These are phyloP conservation scores for Chorisops tibialis DNA, from an alignment of 2,888 invertebrate species.

Conservation along the genomic window DNA sequence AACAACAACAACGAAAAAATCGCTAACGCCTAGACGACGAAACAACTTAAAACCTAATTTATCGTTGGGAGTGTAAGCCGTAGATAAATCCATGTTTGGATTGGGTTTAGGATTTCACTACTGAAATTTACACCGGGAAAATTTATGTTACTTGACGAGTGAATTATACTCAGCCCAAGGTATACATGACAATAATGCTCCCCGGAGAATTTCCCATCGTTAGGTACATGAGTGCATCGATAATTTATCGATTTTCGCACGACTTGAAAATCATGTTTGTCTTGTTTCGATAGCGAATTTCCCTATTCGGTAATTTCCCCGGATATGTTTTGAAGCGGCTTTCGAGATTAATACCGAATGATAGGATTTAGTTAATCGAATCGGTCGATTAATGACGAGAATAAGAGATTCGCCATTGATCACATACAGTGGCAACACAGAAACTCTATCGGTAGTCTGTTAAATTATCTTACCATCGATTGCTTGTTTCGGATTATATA, in stretches of 20 bases:
- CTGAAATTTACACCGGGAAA: slow-evolving; percentile 36
- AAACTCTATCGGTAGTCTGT: too few species aligned
- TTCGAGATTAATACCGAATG: too few species aligned
- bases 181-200: slow-evolving; percentile 22
- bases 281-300: slow-evolving; percentile 5
- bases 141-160: slow-evolving; percentile 37
- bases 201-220: too few species aligned
- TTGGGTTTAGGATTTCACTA: slow-evolving; percentile 36
- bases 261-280: slow-evolving; percentile 23
- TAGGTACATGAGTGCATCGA: slow-evolving; percentile 4
- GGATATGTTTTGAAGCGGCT: too few species aligned
- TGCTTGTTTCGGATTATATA: too few species aligned
- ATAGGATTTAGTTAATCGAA: too few species aligned
- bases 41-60: slow-evolving; percentile 35
- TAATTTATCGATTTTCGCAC: slow-evolving; percentile 26
- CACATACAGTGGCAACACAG: too few species aligned
- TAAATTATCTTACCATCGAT: too few species aligned
- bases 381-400: too few species aligned
- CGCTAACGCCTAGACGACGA: slow-evolving; percentile 22
- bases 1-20: slow-evolving; percentile 23
- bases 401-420: too few species aligned
- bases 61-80: slow-evolving; percentile 37
- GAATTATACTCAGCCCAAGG: slow-evolving; percentile 33
- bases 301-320: neutral
- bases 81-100: slow-evolving; percentile 38